A percentile compares a stretch with the other conserved stretches of the same genome.
These are phyloP conservation scores for Tridacna gigas DNA, from an alignment of 2,888 invertebrate species.

Conservation along the genomic window DNA sequence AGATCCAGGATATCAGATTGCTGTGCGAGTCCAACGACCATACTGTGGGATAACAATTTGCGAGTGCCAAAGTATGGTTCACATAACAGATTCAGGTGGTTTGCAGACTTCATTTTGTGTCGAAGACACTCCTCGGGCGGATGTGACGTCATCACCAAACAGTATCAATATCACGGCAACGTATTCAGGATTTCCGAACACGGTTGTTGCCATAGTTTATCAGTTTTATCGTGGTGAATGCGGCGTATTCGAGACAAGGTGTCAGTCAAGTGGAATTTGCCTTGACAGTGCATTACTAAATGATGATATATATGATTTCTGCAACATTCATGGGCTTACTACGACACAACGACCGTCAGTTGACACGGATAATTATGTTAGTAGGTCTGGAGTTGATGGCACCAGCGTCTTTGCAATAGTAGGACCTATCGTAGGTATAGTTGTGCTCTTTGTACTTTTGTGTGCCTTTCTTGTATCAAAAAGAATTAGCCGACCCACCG, in stretches of 20 bases:
- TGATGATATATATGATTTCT: background rate
- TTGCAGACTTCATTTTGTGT: background rate
- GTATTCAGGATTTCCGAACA: background rate
- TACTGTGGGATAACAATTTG: background rate
- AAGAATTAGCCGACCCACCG: too few relatives aligned
- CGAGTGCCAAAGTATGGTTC: background rate
- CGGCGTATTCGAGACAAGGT: background rate
- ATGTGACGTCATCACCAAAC: background rate
- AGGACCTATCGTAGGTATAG: too few relatives aligned
- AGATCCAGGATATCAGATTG: background rate
- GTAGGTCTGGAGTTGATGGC: too few relatives aligned
- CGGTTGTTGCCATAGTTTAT: background rate
- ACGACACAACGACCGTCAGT: background rate
- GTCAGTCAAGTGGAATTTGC: background rate
- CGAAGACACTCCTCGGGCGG: background rate
- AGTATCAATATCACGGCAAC: background rate
- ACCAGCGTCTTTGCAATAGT: too few relatives aligned
- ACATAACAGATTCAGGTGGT: background rate
- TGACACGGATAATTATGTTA: too few relatives aligned
- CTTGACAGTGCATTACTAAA: background rate
- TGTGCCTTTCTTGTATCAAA: too few relatives aligned
- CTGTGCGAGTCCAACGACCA: background rate
- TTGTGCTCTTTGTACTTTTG: too few relatives aligned
- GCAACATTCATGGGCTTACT: background rate
- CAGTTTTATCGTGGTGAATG: background rate